Evolutionary conservation across 2,113 vertebrate species (phyloP), one percentile per base, ranked within the genome.

Genomic region (Vombatus ursinus): DNA sequence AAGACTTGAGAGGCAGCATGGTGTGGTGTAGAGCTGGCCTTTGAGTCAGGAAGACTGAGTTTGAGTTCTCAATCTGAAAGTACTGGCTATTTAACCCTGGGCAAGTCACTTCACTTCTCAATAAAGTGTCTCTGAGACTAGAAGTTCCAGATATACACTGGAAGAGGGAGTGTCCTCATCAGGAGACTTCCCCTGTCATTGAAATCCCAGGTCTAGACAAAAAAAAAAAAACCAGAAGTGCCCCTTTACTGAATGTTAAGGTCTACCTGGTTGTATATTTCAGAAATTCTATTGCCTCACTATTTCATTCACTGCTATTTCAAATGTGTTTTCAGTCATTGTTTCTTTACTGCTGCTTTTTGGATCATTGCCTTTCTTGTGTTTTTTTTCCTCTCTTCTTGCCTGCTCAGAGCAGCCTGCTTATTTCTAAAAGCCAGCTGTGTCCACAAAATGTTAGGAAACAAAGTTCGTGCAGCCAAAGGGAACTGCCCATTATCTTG

Each of bases 351-450:
- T 44, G 68, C 5, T 84, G 68, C n/a, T 84, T 84, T 84, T 44
- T 84, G 68, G 68, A 84, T 84, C 68, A 84, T 84, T 84, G n/a
- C 37, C 68, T 84, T 84, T 22, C 16, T 19, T 84, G 2, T 84
- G 44, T 84, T 84, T 84, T 84, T 84, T 44, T 84, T 44, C 12
- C n/a, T 84, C 68, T 84, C n/a, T 44, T 84, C 68, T 44, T 19
- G 22, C 44, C 68, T 84, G n/a, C 37, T 77, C 37, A 44, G 68
- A 77, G 6, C 37, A 77, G 37, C 16, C 16, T 44, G 68, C 68
- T 84, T 84, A 84, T 84, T 84, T 84, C 68, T 84, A 84, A 84
- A 84, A 84, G 68, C 68, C 68, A 84, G 68, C 68, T 84, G 68
- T 84, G n/a, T 84, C n/a, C 68, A 84, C 68, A 84, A 84, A 84